phyloP scores from a whole-genome alignment of 2,888 invertebrate genomes.

The Protula sp. region DNA sequence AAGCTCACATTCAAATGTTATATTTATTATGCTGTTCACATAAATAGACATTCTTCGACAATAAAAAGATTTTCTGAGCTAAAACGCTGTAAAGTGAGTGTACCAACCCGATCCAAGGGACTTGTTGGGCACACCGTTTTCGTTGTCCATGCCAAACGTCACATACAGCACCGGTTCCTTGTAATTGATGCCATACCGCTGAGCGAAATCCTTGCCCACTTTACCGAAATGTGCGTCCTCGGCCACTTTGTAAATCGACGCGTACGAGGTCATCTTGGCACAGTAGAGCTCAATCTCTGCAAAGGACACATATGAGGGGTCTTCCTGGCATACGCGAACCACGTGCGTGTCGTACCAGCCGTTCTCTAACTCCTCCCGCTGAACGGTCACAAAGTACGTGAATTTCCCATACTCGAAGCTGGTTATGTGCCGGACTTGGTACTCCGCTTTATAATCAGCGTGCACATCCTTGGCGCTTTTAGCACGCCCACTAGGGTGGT shows the following conservation, averaged over 20 bases:
- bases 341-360: conserved; percentile 30
- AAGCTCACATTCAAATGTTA: too few relatives aligned
- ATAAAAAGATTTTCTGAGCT: too few relatives aligned
- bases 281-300: conserved; percentile 44
- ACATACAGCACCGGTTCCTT: conserved; percentile 14
- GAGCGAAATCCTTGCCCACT: conserved; percentile 11
- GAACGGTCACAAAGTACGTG: conserved; percentile 42
- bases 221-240: conserved; percentile 16
- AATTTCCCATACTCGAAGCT: conserved; percentile 36
- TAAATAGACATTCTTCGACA: too few relatives aligned
- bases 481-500: too few relatives aligned
- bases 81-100: too few relatives aligned
- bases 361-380: conserved; percentile 28
- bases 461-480: too few relatives aligned
- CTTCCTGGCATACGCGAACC: conserved; percentile 43
- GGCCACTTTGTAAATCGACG: conserved; percentile 19
- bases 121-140: too few relatives aligned
- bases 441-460: conserved; percentile 8
- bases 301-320: conserved; percentile 42
- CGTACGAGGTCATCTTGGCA: conserved; percentile 7
- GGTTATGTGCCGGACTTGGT: conserved; percentile 36
- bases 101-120: too few relatives aligned
- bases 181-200: conserved; percentile 2
- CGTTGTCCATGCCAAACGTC: conserved; percentile 13
- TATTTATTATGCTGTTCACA: too few relatives aligned